Base-by-base conservation (phyloP, 2,888 invertebrate species). In the Dysmachus trigonus region DNA sequence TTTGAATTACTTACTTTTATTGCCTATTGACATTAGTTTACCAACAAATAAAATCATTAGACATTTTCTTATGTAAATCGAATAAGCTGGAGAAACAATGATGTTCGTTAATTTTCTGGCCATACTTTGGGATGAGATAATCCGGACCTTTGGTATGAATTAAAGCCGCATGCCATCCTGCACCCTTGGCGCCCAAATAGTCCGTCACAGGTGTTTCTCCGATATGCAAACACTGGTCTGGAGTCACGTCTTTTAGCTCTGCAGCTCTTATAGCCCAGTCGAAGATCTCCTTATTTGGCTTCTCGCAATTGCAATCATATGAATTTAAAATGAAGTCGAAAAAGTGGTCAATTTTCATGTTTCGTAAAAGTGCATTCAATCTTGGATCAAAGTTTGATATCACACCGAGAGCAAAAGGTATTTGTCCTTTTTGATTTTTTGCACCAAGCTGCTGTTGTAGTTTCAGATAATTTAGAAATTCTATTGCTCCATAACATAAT, bases 301-400 rank as follows among this genome's bases (percentile, higher is more conserved):
- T 98, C 89, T 95, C 95, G 86, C 93, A 93, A 38, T 95, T 95
- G 82, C 94, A 93, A 77, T 95, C 94, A 90, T 97, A 97, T 0
- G 98, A 98, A 5, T 95, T 95, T 13, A 97, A 88, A 73, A 97
- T 93, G 92, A 98, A 98, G 88, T 96, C 93, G 92, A 98, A 97
- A 90, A 95, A 95, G 84, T 95, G 92, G 81, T 93, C 90, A n/a
- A 98, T 91, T 85, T 93, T 94, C 51, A 95, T 93, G 89, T 94
- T 95, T 15, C 92, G 89, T 84, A 98, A 93, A 87, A 98, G 94
- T 5, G 93, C 92, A 87, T 94, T 93, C 1, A 98, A 92, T 38
- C 98, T 93, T 38, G 97, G 96, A 92, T 98, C 98, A 92, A 96
- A 97, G 92, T 98, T 98, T 6, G 98, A 97, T 88, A 98, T 95